Evolutionary conservation across 2,888 invertebrate species (phyloP).

Genomic region (Melikaiella ostensackeni): DNA sequence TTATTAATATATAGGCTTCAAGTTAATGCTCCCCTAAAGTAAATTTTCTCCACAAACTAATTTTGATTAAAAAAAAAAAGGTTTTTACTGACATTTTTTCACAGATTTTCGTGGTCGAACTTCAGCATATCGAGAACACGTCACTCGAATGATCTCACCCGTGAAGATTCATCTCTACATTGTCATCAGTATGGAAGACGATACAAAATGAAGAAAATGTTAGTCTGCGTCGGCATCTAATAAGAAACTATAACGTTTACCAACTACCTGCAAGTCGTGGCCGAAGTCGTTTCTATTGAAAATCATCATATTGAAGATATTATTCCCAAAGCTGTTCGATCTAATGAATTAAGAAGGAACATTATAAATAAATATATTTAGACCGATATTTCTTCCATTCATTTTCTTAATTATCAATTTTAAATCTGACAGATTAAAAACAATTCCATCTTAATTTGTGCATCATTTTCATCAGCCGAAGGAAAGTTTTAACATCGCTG

Average conservation of each 20-base stretch:
- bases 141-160: conserved; percentile 56
- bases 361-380: background rate
- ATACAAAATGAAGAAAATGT: conserved; percentile 82
- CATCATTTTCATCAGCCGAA: background rate
- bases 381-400: background rate
- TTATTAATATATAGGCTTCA: too few species aligned
- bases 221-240: conserved; percentile 71
- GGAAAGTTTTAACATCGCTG: background rate
- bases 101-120: conserved; percentile 50
- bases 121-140: conserved; percentile 55
- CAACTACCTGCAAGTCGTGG: conserved; percentile 49
- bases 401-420: background rate
- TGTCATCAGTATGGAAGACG: conserved; percentile 73
- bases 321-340: background rate
- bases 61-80: background rate
- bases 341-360: background rate
- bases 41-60: background rate
- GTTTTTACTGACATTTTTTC: conserved; percentile 47
- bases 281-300: conserved; percentile 13
- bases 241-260: conserved; percentile 62
- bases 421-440: background rate
- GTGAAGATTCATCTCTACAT: conserved; percentile 57
- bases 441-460: too few species aligned
- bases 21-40: conserved; percentile 12
- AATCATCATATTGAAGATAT: background rate